A percentile compares a stretch with the other conserved stretches of the same genome.
phyloP scores from a whole-genome alignment of 2,797 vertebrate genomes.

The Artibeus jamaicensis region DNA sequence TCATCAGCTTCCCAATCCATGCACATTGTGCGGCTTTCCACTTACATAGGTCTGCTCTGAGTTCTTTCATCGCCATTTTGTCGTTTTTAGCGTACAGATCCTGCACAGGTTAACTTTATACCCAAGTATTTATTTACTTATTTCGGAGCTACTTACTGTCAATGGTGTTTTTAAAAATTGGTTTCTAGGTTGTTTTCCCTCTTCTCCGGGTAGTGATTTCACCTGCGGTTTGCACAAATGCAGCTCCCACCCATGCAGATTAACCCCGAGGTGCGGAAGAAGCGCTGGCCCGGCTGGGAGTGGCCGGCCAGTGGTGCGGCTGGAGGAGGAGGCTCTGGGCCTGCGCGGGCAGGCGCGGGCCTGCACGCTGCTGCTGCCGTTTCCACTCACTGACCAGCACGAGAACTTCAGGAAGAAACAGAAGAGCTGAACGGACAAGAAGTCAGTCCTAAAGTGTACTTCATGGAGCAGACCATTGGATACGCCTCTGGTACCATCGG shows the following conservation, averaged over 20 bases:
- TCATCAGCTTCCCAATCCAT: not conserved
- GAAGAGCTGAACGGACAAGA: not conserved
- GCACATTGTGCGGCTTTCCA: not conserved
- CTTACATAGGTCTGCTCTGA: not conserved
- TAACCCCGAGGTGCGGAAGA: constrained; percentile 81
- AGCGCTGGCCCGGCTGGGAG: not conserved
- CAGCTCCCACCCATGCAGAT: constrained; percentile 92
- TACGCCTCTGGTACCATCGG: not conserved
- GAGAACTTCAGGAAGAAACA: not conserved
- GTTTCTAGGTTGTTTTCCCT: not conserved
- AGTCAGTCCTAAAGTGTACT: not conserved
- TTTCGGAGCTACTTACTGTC: not conserved
- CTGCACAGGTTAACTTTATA: not conserved
- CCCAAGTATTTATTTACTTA: not conserved
- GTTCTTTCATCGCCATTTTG: not conserved
- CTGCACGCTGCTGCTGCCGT: too few relatives aligned
- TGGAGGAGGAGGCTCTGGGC: not conserved
- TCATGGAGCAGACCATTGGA: not conserved
- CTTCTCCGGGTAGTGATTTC: not conserved
- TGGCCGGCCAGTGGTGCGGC: not conserved
- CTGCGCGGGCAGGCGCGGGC: too few relatives aligned
- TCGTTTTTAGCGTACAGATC: not conserved
- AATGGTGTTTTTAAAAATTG: not conserved
- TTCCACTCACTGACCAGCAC: too few relatives aligned
- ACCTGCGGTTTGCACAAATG: constrained; percentile 76